Percentiles rank a stretch among this genome's conserved stretches.
phyloP scores from a whole-genome alignment of 1,140 invertebrate genomes.

The Drosophila azteca region DNA sequence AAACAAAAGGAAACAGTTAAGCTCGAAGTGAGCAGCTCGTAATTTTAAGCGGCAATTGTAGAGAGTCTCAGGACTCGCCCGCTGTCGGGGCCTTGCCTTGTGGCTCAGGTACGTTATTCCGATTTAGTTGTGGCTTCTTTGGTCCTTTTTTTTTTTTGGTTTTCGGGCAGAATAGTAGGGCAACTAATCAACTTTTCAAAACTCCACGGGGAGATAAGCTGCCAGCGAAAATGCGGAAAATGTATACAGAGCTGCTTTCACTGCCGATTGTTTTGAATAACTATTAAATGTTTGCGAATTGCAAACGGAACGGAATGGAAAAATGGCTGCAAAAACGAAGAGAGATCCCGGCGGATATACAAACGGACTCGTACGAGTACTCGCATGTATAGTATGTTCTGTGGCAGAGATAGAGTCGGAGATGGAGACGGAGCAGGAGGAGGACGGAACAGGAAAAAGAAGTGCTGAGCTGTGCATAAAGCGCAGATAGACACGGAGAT shows the following conservation, averaged over 20 bases:
- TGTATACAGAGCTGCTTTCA: slow-evolving; percentile 1
- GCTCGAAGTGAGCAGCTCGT: slow-evolving; percentile 76
- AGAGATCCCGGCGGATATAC: slow-evolving; percentile 8
- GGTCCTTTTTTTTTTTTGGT: slow-evolving; percentile 5
- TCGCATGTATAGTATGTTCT: too few species aligned
- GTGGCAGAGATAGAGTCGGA: too few species aligned
- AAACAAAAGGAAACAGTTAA: slow-evolving; percentile 59
- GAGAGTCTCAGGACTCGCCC: background rate
- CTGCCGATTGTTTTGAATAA: slow-evolving; percentile 34
- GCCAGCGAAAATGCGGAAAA: slow-evolving; percentile 27
- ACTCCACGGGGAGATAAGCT: slow-evolving; percentile 40
- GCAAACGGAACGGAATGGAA: background rate
- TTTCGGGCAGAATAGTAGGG: slow-evolving; percentile 5
- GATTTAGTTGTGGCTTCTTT: slow-evolving; percentile 22
- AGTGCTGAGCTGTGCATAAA: slow-evolving; percentile 64
- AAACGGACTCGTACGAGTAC: background rate
- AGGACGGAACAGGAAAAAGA: slow-evolving; percentile 14
- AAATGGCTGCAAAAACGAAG: slow-evolving; percentile 1
- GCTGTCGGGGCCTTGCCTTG: background rate
- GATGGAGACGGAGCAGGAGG: background rate
- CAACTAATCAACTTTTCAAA: slow-evolving; percentile 38
- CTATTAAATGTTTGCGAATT: slow-evolving; percentile 40
- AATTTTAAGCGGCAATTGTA: slow-evolving; percentile 66
- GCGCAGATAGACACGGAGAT: slow-evolving; percentile 64
- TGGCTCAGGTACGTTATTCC: too few species aligned